Percentiles rank a stretch among this genome's conserved stretches.
Evolutionary conservation across 2,888 invertebrate species (phyloP).

Genomic region (Eledona agricola): DNA sequence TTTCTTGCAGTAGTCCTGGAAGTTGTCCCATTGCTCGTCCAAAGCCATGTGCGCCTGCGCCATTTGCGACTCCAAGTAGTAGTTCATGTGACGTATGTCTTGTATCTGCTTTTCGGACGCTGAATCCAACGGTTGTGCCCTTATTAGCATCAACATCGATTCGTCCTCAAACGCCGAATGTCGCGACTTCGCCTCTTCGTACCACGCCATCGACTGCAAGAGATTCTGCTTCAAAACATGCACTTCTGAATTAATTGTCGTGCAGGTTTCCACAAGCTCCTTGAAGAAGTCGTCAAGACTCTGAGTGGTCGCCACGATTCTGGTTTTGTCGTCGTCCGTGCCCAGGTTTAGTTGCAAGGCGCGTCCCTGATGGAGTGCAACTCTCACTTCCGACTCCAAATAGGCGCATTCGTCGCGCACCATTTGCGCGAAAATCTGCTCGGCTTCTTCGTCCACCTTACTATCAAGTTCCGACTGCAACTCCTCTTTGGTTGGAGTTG

Average conservation of each 20-base stretch:
- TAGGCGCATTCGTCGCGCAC: slow-evolving; percentile 71
- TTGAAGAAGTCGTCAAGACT: slow-evolving; percentile 69
- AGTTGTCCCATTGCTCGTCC: slow-evolving; percentile 80
- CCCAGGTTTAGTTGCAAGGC: slow-evolving; percentile 67
- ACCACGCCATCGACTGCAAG: slow-evolving; percentile 67
- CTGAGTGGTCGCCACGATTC: slow-evolving; percentile 64
- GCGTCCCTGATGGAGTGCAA: slow-evolving; percentile 67
- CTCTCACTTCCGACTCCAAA: slow-evolving; percentile 73
- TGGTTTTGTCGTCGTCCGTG: slow-evolving; percentile 66
- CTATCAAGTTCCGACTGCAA: slow-evolving; percentile 3
- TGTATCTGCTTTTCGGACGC: slow-evolving; percentile 73
- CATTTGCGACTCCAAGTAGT: slow-evolving; percentile 79
- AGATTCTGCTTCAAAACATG: slow-evolving; percentile 65
- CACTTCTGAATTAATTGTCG: slow-evolving; percentile 70
- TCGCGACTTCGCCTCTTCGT: slow-evolving; percentile 67
- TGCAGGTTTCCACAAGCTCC: slow-evolving; percentile 70
- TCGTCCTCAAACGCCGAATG: slow-evolving; percentile 59
- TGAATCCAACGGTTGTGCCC: slow-evolving; percentile 69
- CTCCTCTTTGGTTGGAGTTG: slow-evolving; percentile 3
- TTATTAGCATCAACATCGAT: slow-evolving; percentile 52
- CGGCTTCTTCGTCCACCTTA: slow-evolving; percentile 48
- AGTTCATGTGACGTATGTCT: slow-evolving; percentile 73
- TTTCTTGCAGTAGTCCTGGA: slow-evolving; percentile 64
- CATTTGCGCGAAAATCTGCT: slow-evolving; percentile 66
- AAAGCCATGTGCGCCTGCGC: slow-evolving; percentile 76